A percentile compares a stretch with the other conserved stretches of the same genome.
These are phyloP conservation scores for Lates japonicus DNA, from an alignment of 2,797 vertebrate species.

Conservation along the genomic window DNA sequence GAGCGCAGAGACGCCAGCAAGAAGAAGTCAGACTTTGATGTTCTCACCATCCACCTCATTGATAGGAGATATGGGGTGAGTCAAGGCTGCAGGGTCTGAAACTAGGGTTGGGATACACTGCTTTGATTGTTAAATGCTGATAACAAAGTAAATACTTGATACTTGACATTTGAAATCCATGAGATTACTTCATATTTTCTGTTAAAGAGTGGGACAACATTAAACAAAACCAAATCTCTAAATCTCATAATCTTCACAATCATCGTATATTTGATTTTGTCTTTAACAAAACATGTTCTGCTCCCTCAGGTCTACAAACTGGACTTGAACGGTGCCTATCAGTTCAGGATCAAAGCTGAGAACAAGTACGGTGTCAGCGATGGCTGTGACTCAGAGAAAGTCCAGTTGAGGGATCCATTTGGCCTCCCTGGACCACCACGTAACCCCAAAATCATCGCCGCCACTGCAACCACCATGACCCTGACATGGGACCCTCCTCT, in stretches of 20 bases:
- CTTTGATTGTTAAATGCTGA: not conserved
- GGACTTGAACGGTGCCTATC: conserved; percentile 90
- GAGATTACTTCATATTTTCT: no score
- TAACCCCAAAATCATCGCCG: conserved; percentile 91
- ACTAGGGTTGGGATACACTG: no score
- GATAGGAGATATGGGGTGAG: conserved; percentile 92
- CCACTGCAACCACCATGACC: conserved; percentile 92
- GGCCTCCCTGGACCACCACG: conserved; percentile 96
- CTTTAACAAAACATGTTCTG: not conserved
- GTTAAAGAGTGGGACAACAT: not conserved
- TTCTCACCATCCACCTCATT: conserved; percentile 90
- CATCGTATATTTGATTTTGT: not conserved
- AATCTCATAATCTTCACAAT: not conserved
- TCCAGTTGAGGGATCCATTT: conserved; percentile 94
- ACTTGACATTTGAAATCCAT: no score
- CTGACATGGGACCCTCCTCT: conserved; percentile 95
- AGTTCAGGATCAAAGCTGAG: conserved; percentile 95
- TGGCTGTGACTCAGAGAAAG: conserved; percentile 97
- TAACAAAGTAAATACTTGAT: not conserved
- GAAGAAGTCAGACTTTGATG: conserved; percentile 96
- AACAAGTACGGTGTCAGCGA: conserved; percentile 98
- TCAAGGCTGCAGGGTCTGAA: not conserved
- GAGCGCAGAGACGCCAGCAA: conserved; percentile 95
- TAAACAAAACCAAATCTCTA: not conserved
- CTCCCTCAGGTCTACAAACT: conserved; percentile 93